A percentile compares a stretch with the other conserved stretches of the same genome.
phyloP scores from a whole-genome alignment of 1,140 invertebrate species.

The Drosophila asahinai region DNA sequence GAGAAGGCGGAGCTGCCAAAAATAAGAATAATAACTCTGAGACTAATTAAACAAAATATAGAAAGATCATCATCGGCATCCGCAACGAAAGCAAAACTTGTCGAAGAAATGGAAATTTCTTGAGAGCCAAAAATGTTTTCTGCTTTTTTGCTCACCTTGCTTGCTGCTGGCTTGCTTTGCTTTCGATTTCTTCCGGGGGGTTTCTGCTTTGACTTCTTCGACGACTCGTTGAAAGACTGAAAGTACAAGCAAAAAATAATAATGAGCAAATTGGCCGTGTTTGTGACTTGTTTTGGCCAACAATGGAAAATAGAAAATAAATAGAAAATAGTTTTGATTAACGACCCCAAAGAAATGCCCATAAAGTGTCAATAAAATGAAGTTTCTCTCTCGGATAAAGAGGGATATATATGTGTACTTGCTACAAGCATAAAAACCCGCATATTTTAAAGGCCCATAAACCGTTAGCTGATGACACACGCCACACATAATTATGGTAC shows the following conservation, averaged over 20 bases:
- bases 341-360: constrained; percentile 15
- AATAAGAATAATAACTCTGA: background rate
- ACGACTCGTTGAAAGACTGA: constrained; percentile 49
- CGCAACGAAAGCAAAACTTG: constrained; percentile 28
- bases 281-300: constrained; percentile 20
- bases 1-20: constrained; percentile 1
- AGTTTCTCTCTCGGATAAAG: background rate
- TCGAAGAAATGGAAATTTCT: constrained; percentile 34
- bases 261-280: constrained; percentile 24
- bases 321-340: constrained; percentile 25
- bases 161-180: constrained; percentile 37
- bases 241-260: constrained; percentile 58
- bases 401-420: background rate
- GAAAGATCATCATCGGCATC: background rate
- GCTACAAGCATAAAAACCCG: constrained; percentile 5
- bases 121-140: constrained; percentile 12
- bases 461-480: constrained; percentile 68
- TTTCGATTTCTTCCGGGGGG: constrained; percentile 49
- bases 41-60: constrained; percentile 31
- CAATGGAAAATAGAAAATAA: constrained; percentile 18
- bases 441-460: background rate
- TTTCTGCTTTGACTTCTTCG: constrained; percentile 21
- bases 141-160: constrained; percentile 35
- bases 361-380: constrained; percentile 39
- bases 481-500: constrained; percentile 41